These are phyloP conservation scores for Brachynemurus nebulosus DNA, from an alignment of 2,888 invertebrate species.

Conservation along the genomic window DNA sequence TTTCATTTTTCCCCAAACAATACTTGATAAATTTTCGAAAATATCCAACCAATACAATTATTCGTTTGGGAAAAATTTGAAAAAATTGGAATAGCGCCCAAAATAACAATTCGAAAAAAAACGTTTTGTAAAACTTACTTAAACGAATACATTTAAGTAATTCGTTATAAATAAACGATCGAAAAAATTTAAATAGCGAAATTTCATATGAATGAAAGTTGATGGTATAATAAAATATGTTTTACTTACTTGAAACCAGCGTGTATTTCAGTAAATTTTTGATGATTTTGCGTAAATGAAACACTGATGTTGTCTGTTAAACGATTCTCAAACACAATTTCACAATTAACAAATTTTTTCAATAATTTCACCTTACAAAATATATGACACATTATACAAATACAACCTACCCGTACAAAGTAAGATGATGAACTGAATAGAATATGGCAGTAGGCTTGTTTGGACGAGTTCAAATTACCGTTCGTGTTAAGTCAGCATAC, in stretches of 20 bases:
- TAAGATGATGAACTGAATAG: conserved; percentile 10
- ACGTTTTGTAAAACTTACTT: too few species aligned
- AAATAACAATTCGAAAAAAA: too few species aligned
- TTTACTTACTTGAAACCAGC: conserved; percentile 32
- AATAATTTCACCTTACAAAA: conserved; percentile 6
- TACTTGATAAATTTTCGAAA: too few species aligned
- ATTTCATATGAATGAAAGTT: too few species aligned
- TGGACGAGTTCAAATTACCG: conserved; percentile 30
- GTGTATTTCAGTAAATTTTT: conserved; percentile 5
- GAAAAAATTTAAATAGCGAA: too few species aligned
- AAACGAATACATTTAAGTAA: too few species aligned
- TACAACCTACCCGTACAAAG: conserved; percentile 29
- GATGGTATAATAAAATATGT: conserved; percentile 27
- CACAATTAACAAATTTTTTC: conserved; percentile 5
- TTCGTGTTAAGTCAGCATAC: neutral
- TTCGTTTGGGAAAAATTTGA: too few species aligned
- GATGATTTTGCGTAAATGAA: conserved; percentile 2
- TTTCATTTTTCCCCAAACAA: too few species aligned
- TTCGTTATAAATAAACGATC: too few species aligned
- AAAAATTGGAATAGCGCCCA: neutral
- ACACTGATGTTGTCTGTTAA: neutral
- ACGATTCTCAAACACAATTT: conserved; percentile 5
- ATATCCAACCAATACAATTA: too few species aligned
- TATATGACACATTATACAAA: conserved; percentile 34
- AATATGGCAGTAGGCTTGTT: conserved; percentile 28